Evolutionary conservation across 2,113 vertebrate genomes (phyloP).

Genomic region (Scartelaos histophorus): DNA sequence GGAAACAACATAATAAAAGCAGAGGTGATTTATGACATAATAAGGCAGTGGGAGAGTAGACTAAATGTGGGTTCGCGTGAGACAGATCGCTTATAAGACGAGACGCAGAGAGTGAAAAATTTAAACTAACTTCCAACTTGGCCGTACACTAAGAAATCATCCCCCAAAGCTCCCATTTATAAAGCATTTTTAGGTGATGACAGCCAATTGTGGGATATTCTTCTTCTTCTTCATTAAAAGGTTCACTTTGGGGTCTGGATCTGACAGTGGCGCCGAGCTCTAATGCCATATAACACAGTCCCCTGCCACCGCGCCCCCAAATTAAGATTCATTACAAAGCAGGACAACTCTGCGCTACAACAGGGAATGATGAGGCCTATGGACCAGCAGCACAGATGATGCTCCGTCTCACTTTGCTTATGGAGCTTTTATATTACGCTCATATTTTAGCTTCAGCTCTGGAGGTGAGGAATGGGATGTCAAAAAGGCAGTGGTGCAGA

Average conservation of each 20-base stretch:
- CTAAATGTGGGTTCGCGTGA: constrained; percentile 26
- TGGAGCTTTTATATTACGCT: constrained; percentile 56
- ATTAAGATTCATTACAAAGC: constrained; percentile 72
- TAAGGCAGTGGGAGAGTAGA: constrained; percentile 27
- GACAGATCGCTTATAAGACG: constrained; percentile 13
- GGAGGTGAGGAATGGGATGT: constrained; percentile 36
- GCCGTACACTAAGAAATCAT: constrained; percentile 26
- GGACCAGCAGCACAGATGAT: constrained; percentile 33
- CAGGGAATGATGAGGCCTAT: constrained; percentile 62
- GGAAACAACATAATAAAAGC: constrained; percentile 25
- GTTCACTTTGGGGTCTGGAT: constrained; percentile 19
- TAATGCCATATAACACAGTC: constrained; percentile 33
- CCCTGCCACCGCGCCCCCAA: constrained; percentile 37
- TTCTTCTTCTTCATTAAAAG: constrained; percentile 50
- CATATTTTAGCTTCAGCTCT: constrained; percentile 56
- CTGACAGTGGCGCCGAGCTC: constrained; percentile 39
- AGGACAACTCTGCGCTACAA: constrained; percentile 54
- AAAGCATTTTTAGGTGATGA: constrained; percentile 17
- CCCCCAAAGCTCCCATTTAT: constrained; percentile 7
- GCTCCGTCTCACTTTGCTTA: constrained; percentile 62
- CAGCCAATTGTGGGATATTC: constrained; percentile 29
- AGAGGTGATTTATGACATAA: constrained; percentile 41
- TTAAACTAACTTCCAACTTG: constrained; percentile 28
- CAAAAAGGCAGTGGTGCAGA: neutral
- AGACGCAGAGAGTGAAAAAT: constrained; percentile 17